A percentile compares a stretch with the other conserved stretches of the same genome.
phyloP scores from a whole-genome alignment of 2,113 vertebrate species.

The Halichoerus grypus region DNA sequence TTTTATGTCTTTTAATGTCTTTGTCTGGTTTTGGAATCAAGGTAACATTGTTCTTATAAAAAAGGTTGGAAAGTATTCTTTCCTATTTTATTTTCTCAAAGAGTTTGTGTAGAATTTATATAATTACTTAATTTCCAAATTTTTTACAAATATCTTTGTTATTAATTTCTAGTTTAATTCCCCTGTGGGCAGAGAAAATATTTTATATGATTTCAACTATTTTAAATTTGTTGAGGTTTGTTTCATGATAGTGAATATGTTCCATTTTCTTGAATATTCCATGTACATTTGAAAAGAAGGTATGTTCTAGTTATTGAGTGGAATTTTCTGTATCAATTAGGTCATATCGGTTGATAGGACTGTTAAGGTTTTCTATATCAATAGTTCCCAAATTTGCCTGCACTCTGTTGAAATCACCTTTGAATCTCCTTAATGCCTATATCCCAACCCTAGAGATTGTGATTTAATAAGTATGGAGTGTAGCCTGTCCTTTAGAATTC shows the following conservation, averaged over 20 bases:
- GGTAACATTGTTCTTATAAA: background rate
- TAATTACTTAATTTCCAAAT: background rate
- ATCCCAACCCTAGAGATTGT: background rate
- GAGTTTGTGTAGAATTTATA: background rate
- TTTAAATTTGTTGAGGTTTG: conserved; percentile 28
- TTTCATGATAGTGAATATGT: background rate
- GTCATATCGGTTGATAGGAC: background rate
- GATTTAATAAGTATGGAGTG: background rate
- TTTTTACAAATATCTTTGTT: conserved; percentile 26
- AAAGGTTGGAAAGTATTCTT: background rate
- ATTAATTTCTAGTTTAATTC: background rate
- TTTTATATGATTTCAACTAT: background rate
- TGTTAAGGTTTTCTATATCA: background rate
- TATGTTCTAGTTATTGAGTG: background rate
- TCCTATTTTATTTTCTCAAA: background rate
- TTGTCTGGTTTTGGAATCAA: background rate
- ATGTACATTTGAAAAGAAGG: background rate
- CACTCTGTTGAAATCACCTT: background rate
- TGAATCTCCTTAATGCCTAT: background rate
- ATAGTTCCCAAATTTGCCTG: background rate
- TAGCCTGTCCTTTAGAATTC: background rate
- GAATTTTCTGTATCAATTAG: background rate
- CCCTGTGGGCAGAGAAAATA: background rate
- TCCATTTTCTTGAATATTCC: background rate
- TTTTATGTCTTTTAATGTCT: background rate